These are phyloP conservation scores for Slavum lentiscoides DNA, from an alignment of 2,888 invertebrate genomes.

Conservation along the genomic window DNA sequence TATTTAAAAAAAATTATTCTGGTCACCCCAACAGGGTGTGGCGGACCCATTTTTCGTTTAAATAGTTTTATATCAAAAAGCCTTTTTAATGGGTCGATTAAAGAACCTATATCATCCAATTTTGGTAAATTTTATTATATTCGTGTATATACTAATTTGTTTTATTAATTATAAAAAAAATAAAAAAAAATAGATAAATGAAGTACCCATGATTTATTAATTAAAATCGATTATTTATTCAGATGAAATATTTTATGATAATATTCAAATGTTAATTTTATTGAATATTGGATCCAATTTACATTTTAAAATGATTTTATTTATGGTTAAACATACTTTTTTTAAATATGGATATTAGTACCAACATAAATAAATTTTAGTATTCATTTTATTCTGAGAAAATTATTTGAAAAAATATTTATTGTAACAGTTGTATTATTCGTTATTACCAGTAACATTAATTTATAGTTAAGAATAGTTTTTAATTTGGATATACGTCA, in stretches of 20 bases:
- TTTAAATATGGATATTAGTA: neutral
- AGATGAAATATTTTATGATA: conserved; percentile 18
- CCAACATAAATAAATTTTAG: neutral
- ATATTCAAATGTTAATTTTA: conserved; percentile 32
- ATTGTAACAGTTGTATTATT: conserved; percentile 4
- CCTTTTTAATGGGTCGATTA: conserved; percentile 68
- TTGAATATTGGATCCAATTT: conserved; percentile 41
- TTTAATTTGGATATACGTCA: conserved; percentile 2
- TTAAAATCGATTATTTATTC: conserved; percentile 26
- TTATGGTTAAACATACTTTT: conserved; percentile 7
- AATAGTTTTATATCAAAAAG: conserved; percentile 72
- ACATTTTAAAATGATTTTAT: conserved; percentile 35
- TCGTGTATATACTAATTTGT: neutral
- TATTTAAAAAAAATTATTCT: conserved; percentile 72
- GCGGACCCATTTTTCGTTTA: conserved; percentile 77
- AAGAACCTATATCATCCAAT: conserved; percentile 68
- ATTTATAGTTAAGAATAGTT: conserved; percentile 15
- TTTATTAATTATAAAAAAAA: conserved; percentile 14
- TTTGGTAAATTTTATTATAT: conserved; percentile 64
- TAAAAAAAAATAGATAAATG: conserved; percentile 2
- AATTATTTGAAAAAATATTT: neutral
- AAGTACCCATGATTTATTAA: neutral
- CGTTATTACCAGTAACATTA: neutral
- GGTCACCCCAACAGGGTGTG: conserved; percentile 66
- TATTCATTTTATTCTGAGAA: conserved; percentile 14